Base-by-base conservation (phyloP, 2,888 invertebrate genomes). In the Xanthostigma xanthostigma region DNA sequence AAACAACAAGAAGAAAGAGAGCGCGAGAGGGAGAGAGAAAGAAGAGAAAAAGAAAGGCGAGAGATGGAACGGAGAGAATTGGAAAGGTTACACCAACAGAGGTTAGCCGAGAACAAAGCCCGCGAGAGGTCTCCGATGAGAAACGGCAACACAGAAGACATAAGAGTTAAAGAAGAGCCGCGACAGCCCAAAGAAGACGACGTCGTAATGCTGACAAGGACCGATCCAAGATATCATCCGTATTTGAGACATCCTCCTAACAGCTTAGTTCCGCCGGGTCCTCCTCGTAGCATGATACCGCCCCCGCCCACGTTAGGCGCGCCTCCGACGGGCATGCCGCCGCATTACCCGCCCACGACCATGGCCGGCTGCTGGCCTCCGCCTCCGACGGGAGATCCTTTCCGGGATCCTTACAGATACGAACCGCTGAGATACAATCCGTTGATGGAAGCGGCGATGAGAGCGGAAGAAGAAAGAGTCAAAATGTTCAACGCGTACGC, bases 391-490 rank as follows among this genome's bases (percentile, higher is more conserved):
- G 66, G 67, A 35, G 81, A 83, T 64, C 80, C 81, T 10, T 84
- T 82, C 69, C 75, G 81, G 46, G 74, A 75, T 60, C 72, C 76
- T 35, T 85, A 83, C 64, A 65, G 76, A 36, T 75, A 75, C 60
- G 83, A 83, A 62, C 80, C 83, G 39, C 73, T 86, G 54, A 76
- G 85, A 48, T 86, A 84, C 64, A 85, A 84, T 63, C 85, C 87
- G 14, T 69, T 88, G 36, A 79, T 88, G 70, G 85, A 86, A 58
- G 84, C 81, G 11, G 84, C 84, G 14, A 78, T 82, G 61, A 74
- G 84, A 48, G 83, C 79, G 42, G 85, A 86, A 61, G 86, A 87
- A 58, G 83, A 87, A 64, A 78, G 86, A 51, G 83, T 80, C 40
- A 87, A 86, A 66, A 76, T 86, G 60, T 76, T 81, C 61, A 78